Evolutionary conservation across 2,113 vertebrate genomes (phyloP), one percentile per base, ranked within the genome.

Genomic region (Ciconia maguari): DNA sequence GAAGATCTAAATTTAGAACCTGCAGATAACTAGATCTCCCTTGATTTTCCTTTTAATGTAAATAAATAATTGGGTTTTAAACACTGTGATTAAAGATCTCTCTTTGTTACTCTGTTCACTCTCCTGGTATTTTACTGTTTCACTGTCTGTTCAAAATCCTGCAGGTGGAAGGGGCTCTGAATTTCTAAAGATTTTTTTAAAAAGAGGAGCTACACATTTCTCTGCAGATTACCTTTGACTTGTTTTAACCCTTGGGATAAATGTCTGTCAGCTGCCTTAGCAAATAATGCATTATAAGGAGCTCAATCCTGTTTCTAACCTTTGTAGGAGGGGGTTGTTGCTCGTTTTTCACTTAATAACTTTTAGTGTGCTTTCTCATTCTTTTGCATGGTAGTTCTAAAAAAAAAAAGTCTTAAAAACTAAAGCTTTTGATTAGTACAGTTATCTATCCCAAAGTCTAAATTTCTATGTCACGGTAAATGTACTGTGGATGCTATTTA

Each of bases 1-100:
- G 71, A 75, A 85, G 62, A 42, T 69, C 62, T 92, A 95, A 95
- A 83, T 92, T 92, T 92, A 92, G 89, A 92, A 83, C 17, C 13
- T 78, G 38, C 58, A 89, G 27, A 54, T 95, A 95, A 83, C 32
- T 86, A 87, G 46, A 78, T 83, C 5, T 58, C 51, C 27, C 38
- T 92, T 91, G 65, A 55, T 92, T 92, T 86, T 94, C 25, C 22
- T 65, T 70, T 89, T 42, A 54, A 86, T 91, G 51, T 81, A 92
- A 93, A 88, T 48, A 18, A 76, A 75, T 96, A 65, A 58, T 4
- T 11, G 18, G 9, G 7, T 4, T 94, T 95, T 25, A 83, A 93
- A 65, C 21, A 57, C n/a, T 76, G 26, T 81, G 25, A 80, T 89
- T 92, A 72, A 80, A 42, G 42, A 69, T 68, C 8, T 52, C 7